Evolutionary conservation across 2,888 invertebrate genomes (phyloP).

Genomic region (Apodemia mormo): DNA sequence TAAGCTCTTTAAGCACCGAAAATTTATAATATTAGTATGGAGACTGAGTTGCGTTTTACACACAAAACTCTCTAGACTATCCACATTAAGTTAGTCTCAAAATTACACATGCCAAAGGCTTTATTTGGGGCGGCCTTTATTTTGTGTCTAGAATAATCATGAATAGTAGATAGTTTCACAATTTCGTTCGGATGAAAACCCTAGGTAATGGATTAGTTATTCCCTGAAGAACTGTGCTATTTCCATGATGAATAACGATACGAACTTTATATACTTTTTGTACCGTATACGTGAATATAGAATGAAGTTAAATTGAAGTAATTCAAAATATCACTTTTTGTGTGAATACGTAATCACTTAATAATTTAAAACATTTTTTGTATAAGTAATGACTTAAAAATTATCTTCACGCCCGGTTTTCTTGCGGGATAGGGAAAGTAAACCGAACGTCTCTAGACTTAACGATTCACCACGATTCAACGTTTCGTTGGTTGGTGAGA

Average conservation of each 20-base stretch:
- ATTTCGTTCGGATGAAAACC: neutral
- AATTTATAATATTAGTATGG: too few relatives aligned
- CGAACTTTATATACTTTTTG: neutral
- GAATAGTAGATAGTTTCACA: neutral
- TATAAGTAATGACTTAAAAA: too few relatives aligned
- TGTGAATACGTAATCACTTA: too few relatives aligned
- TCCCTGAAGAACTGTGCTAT: slow-evolving; percentile 8
- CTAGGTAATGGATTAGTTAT: slow-evolving; percentile 12
- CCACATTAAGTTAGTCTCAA: neutral
- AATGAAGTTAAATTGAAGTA: neutral
- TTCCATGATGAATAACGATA: slow-evolving; percentile 2
- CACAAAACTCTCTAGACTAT: neutral
- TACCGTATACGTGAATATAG: neutral
- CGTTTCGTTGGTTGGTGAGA: too few relatives aligned
- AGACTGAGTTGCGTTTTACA: too few relatives aligned
- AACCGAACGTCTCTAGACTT: too few relatives aligned
- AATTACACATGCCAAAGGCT: slow-evolving; percentile 3
- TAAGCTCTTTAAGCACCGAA: too few relatives aligned
- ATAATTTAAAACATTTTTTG: too few relatives aligned
- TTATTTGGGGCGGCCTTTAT: neutral
- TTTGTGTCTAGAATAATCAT: neutral
- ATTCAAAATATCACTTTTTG: too few relatives aligned
- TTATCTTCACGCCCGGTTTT: too few relatives aligned
- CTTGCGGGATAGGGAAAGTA: too few relatives aligned
- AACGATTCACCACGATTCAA: too few relatives aligned